A percentile compares a stretch with the other conserved stretches of the same genome.
These are phyloP conservation scores for Siniperca undulata DNA, from an alignment of 2,797 vertebrate genomes.

Conservation along the genomic window DNA sequence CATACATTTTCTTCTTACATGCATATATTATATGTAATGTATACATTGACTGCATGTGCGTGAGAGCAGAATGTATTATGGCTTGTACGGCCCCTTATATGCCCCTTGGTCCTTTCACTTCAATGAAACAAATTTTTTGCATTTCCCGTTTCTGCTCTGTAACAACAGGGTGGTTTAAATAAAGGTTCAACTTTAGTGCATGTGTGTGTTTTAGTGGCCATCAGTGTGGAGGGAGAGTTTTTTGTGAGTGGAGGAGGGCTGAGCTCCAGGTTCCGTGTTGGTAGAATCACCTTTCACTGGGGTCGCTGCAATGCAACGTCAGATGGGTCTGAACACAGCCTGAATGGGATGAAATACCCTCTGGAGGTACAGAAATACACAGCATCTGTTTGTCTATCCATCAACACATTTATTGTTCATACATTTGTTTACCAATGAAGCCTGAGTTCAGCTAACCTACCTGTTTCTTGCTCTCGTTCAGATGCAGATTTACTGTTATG, in stretches of 20 bases:
- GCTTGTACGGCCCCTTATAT: too few relatives aligned
- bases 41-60: too few relatives aligned
- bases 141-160: neutral
- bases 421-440: neutral
- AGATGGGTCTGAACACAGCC: slow-evolving; percentile 95
- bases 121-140: neutral
- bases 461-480: slow-evolving; percentile 61
- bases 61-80: too few relatives aligned
- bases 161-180: neutral
- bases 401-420: neutral
- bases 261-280: slow-evolving; percentile 90
- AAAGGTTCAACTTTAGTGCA: neutral
- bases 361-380: slow-evolving; percentile 88
- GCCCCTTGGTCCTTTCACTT: neutral
- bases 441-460: neutral
- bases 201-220: slow-evolving; percentile 87
- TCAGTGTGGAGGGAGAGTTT: slow-evolving; percentile 92
- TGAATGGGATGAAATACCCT: slow-evolving; percentile 94
- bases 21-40: too few relatives aligned
- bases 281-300: slow-evolving; percentile 96
- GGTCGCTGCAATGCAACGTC: slow-evolving; percentile 94
- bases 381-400: neutral
- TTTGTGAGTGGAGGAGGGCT: slow-evolving; percentile 93
- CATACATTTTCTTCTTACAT: too few relatives aligned
- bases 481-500: slow-evolving; percentile 97